Evolutionary conservation across 1,140 invertebrate species (phyloP).

Genomic region (Ephestia elutella): DNA sequence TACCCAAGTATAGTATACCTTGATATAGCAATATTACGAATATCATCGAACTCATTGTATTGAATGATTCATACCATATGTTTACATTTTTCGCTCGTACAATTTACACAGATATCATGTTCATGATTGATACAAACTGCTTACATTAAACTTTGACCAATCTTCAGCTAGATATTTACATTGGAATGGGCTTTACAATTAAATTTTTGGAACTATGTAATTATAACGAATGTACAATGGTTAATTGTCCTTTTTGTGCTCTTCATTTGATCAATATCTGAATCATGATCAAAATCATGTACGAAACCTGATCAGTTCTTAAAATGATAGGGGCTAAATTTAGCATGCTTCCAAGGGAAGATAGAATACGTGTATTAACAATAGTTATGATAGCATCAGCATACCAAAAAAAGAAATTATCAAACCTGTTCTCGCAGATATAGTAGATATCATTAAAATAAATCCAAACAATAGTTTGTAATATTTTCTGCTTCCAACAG

Average conservation of each 20-base stretch:
- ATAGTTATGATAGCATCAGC: not conserved
- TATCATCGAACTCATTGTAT: not conserved
- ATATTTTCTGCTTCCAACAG: slow-evolving; percentile 6
- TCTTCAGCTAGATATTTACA: not conserved
- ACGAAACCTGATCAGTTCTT: not conserved
- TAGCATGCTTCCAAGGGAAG: slow-evolving; percentile 9
- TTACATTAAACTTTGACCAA: not conserved
- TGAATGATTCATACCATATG: not conserved
- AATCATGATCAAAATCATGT: not conserved
- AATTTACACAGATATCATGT: not conserved
- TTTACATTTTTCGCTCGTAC: not conserved
- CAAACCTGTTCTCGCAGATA: slow-evolving; percentile 42
- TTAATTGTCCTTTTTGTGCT: too few relatives aligned
- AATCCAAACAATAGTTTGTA: slow-evolving; percentile 23
- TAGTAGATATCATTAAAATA: slow-evolving; percentile 14
- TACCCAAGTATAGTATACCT: too few relatives aligned
- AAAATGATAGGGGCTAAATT: not conserved
- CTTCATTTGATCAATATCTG: too few relatives aligned
- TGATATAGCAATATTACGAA: not conserved
- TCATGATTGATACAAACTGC: not conserved
- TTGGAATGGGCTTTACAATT: not conserved
- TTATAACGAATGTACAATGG: too few relatives aligned
- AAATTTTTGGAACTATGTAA: too few relatives aligned
- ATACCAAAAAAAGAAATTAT: slow-evolving; percentile 29
- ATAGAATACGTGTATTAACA: slow-evolving; percentile 19